Conservation (phyloP, 2,888 invertebrate genomes). For the Hirtodrosophila histrioides region DNA sequence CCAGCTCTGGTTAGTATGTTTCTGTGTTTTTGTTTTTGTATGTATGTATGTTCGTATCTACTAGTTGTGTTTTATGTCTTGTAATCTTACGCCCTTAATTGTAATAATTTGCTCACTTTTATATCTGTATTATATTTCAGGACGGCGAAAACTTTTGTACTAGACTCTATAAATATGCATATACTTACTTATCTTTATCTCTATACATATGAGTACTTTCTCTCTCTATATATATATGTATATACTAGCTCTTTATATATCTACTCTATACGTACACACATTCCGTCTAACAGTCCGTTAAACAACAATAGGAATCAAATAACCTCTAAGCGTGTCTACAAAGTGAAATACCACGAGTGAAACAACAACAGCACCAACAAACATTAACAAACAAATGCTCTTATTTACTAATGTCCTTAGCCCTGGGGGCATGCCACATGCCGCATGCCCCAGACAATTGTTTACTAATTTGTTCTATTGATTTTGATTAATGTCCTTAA, state of each 20-base stretch:
- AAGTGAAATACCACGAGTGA: constrained; percentile 29
- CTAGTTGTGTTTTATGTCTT: constrained; percentile 21
- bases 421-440: not conserved
- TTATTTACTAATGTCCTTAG: constrained; percentile 51
- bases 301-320: constrained; percentile 1
- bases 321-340: constrained; percentile 23
- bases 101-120: constrained; percentile 82
- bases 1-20: not conserved
- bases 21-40: constrained; percentile 10
- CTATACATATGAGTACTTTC: constrained; percentile 46
- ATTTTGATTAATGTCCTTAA: constrained; percentile 53
- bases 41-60: constrained; percentile 15
- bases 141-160: constrained; percentile 87
- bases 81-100: constrained; percentile 65
- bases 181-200: constrained; percentile 47
- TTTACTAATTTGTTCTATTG: constrained; percentile 68
- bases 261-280: constrained; percentile 35
- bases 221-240: constrained; percentile 35
- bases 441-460: constrained; percentile 20
- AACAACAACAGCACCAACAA: constrained; percentile 16
- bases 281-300: constrained; percentile 60
- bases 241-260: constrained; percentile 50
- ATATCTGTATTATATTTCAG: constrained; percentile 86
- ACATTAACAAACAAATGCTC: constrained; percentile 35
- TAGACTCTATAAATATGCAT: constrained; percentile 84